phyloP scores from a whole-genome alignment of 92 coral and sea anemone species.

The Galaxea fascicularis region DNA sequence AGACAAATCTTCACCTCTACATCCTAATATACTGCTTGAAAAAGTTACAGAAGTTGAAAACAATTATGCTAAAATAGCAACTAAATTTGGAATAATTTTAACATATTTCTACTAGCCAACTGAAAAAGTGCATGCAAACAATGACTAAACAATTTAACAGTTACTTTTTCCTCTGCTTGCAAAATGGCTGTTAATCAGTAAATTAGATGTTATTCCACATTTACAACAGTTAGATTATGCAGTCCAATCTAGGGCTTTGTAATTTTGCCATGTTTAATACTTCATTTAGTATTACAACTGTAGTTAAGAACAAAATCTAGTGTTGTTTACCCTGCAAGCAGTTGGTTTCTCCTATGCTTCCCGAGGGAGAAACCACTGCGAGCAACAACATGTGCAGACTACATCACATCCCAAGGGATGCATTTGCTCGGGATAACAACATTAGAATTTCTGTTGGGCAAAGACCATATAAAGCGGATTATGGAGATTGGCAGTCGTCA shows the following conservation, averaged over 20 bases:
- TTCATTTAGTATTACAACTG: neutral
- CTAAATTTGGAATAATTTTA: neutral
- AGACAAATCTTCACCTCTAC: slow-evolving; percentile 13
- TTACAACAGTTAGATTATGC: neutral
- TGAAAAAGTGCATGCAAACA: neutral
- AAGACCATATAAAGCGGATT: no score
- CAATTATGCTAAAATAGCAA: slow-evolving; percentile 2
- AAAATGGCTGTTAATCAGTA: slow-evolving; percentile 7
- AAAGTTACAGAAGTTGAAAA: neutral
- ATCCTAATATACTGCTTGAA: slow-evolving; percentile 12
- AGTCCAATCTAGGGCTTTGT: neutral
- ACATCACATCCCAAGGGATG: no score
- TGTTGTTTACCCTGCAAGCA: no score
- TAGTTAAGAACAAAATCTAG: slow-evolving; percentile 9
- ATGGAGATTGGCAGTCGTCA: no score
- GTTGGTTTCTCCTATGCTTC: no score
- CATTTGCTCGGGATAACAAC: no score
- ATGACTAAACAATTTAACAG: slow-evolving; percentile 1
- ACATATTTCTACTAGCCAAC: neutral
- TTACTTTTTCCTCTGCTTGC: neutral
- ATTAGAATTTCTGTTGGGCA: no score
- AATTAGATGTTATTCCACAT: neutral
- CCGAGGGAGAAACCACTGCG: no score
- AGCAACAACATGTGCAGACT: no score
- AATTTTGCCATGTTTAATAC: neutral